A percentile compares a stretch with the other conserved stretches of the same genome.
Evolutionary conservation across 35 echinoderm and acorn worm species (phyloP).

Genomic region (Anneissia japonica): DNA sequence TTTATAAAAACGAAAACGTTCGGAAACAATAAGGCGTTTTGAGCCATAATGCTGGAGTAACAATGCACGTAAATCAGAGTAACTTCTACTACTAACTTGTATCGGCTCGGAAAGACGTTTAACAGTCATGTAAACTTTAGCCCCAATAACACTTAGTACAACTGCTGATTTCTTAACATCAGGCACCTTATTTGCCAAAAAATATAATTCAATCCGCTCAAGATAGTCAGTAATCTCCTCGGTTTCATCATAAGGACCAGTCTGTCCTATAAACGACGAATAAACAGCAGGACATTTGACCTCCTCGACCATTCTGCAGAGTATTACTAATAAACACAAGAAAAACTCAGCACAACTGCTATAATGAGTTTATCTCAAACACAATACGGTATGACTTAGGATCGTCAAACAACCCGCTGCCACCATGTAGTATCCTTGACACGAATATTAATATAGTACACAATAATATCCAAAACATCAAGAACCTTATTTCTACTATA

Average conservation of each 20-base stretch:
- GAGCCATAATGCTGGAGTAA: not conserved
- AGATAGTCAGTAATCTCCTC: not conserved
- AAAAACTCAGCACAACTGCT: too few species aligned
- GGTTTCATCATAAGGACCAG: not conserved
- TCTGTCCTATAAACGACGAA: not conserved
- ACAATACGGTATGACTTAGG: too few species aligned
- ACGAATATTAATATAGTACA: too few species aligned
- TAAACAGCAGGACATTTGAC: too few species aligned
- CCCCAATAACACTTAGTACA: not conserved
- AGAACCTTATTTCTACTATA: too few species aligned
- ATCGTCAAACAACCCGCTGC: too few species aligned
- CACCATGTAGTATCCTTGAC: too few species aligned
- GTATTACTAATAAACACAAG: too few species aligned
- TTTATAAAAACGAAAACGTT: conserved; percentile 24
- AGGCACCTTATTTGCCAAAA: not conserved
- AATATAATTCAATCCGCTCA: not conserved
- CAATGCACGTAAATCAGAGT: not conserved
- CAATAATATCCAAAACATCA: too few species aligned
- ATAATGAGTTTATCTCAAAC: too few species aligned
- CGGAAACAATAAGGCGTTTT: not conserved
- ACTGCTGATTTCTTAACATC: not conserved
- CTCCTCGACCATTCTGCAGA: too few species aligned
- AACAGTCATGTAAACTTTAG: not conserved
- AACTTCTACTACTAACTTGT: not conserved
- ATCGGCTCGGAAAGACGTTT: not conserved